These are phyloP conservation scores for Nebria ingens DNA, from an alignment of 1,140 invertebrate genomes.

Conservation along the genomic window DNA sequence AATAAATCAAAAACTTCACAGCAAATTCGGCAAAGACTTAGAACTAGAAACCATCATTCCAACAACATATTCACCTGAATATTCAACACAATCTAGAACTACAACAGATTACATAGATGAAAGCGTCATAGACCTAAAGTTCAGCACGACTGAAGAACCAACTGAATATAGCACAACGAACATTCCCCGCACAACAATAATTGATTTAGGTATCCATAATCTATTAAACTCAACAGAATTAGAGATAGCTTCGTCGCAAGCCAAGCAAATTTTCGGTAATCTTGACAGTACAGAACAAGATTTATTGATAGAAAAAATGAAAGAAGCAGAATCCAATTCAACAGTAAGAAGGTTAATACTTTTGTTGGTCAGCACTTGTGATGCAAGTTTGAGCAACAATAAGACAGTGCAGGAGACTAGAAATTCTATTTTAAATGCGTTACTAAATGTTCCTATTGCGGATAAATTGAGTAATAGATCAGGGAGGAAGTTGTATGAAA, in stretches of 20 bases:
- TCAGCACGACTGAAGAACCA: conserved; percentile 7
- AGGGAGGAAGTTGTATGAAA: conserved; percentile 16
- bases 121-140: not conserved
- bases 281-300: conserved; percentile 63
- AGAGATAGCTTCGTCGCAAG: conserved; percentile 20
- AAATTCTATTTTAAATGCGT: conserved; percentile 50
- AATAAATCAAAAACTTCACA: conserved; percentile 53
- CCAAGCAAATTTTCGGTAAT: conserved; percentile 54
- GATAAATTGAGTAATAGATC: conserved; percentile 33
- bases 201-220: conserved; percentile 22
- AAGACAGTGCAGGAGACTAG: conserved; percentile 52
- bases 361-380: conserved; percentile 64
- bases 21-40: not conserved
- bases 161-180: conserved; percentile 12
- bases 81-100: conserved; percentile 6
- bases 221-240: conserved; percentile 28
- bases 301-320: conserved; percentile 67
- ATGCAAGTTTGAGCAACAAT: conserved; percentile 50
- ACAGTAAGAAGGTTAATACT: conserved; percentile 62
- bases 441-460: conserved; percentile 48
- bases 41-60: conserved; percentile 17
- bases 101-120: conserved; percentile 14
- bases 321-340: conserved; percentile 63
- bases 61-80: conserved; percentile 8
- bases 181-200: conserved; percentile 29